Percentiles rank a stretch among this genome's conserved stretches.
Evolutionary conservation across 2,113 vertebrate genomes (phyloP).

Genomic region (Pseudorectes ferrugineus): DNA sequence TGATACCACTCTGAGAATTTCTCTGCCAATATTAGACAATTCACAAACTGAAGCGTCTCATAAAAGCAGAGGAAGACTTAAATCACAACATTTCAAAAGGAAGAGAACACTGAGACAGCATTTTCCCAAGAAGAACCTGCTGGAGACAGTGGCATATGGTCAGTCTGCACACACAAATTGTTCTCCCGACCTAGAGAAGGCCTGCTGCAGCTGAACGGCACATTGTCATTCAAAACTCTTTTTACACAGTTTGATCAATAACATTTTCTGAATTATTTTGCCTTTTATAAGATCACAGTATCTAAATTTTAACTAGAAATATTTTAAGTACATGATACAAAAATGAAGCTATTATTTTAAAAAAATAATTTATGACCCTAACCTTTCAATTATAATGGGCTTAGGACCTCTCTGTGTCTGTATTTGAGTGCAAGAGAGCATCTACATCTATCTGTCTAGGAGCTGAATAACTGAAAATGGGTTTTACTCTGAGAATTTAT

Average conservation of each 20-base stretch:
- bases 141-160: rapidly evolving
- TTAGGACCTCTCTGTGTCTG: neutral
- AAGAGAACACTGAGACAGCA: neutral
- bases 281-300: neutral
- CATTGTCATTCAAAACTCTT: neutral
- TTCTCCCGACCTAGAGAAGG: neutral
- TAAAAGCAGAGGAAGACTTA: neutral
- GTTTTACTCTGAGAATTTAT: neutral
- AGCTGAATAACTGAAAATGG: neutral
- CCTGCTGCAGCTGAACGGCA: rapidly evolving
- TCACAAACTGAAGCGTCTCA: neutral
- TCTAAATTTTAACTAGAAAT: neutral
- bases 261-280: neutral
- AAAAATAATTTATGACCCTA: neutral
- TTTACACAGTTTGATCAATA: neutral
- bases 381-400: neutral
- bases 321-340: neutral
- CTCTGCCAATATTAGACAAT: neutral
- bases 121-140: neutral
- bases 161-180: neutral
- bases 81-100: neutral
- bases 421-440: neutral
- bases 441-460: neutral
- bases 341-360: neutral
- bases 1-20: neutral